phyloP scores from a whole-genome alignment of 2,113 vertebrate species.

The Psittacula cyanocephala region DNA sequence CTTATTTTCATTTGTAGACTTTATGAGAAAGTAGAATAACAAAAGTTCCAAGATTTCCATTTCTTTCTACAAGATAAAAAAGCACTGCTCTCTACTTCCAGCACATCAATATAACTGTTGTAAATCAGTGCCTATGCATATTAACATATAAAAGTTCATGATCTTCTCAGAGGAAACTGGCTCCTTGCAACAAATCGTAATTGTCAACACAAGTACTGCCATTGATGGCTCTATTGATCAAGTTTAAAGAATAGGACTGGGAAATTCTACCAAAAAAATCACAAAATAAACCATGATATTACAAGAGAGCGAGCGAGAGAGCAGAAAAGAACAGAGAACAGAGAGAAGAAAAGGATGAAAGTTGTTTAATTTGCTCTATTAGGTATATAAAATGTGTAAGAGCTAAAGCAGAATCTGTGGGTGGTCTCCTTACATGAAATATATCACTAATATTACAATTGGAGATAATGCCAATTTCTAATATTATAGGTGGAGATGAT shows the following conservation, averaged over 20 bases:
- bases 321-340: background rate
- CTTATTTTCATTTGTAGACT: background rate
- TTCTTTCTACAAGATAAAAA: background rate
- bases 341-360: no score
- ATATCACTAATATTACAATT: background rate
- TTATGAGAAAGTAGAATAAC: background rate
- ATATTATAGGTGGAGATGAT: background rate
- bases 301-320: background rate
- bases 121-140: background rate
- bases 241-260: background rate
- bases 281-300: background rate
- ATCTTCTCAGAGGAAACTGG: background rate
- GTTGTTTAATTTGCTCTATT: background rate
- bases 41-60: background rate
- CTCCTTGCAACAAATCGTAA: background rate
- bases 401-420: background rate
- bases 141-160: background rate
- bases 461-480: background rate
- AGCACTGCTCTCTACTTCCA: background rate
- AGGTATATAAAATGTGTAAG: background rate
- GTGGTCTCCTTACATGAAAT: background rate
- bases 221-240: background rate
- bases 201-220: background rate
- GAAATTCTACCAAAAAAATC: background rate
- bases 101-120: background rate